Percentiles rank a stretch among this genome's conserved stretches.
Evolutionary conservation across 92 coral and sea anemone species (phyloP).

Genomic region (Galaxea fascicularis): DNA sequence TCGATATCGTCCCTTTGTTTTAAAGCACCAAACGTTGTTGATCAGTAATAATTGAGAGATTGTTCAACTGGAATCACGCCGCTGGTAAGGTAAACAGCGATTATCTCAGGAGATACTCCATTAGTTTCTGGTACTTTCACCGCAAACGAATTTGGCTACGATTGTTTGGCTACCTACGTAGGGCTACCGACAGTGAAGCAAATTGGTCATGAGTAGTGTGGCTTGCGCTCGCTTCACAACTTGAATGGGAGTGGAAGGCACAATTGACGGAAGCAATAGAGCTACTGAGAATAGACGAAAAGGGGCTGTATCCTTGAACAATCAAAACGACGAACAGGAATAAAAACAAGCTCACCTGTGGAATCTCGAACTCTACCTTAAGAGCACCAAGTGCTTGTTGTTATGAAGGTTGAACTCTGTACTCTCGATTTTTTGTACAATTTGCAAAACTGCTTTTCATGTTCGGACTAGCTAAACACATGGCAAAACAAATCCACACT

Average conservation of each 20-base stretch:
- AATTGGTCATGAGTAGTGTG: background rate
- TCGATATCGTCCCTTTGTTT: background rate
- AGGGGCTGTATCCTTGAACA: background rate
- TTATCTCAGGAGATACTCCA: background rate
- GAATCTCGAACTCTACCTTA: background rate
- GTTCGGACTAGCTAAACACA: slow-evolving; percentile 24
- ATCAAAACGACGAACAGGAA: background rate
- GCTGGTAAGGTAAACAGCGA: too few species aligned
- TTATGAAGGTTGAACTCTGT: background rate
- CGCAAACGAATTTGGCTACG: background rate
- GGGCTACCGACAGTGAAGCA: background rate
- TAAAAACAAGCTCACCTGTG: slow-evolving; percentile 10
- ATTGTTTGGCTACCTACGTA: background rate
- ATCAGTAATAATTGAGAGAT: too few species aligned
- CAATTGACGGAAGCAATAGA: background rate
- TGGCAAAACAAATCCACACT: slow-evolving; percentile 31
- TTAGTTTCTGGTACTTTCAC: background rate
- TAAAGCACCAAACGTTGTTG: too few species aligned
- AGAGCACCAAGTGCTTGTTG: background rate
- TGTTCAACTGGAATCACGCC: background rate
- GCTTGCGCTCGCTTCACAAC: background rate
- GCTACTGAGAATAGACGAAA: background rate
- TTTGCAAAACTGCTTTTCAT: background rate
- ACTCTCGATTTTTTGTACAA: background rate
- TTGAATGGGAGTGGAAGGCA: background rate